These are phyloP conservation scores for Polypedilum vanderplanki DNA, from an alignment of 1,140 invertebrate species.

Conservation along the genomic window DNA sequence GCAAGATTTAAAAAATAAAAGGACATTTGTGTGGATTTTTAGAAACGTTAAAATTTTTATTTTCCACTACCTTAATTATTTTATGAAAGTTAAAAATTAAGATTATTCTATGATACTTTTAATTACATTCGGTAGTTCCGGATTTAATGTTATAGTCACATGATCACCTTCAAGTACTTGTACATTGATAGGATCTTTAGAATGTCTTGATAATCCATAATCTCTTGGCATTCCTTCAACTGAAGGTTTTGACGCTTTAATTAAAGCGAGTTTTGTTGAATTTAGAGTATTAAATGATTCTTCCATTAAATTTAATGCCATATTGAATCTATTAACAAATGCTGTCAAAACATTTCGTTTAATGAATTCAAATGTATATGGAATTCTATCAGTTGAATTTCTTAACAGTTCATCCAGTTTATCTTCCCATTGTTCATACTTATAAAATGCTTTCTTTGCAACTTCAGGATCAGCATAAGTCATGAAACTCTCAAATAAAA, in stretches of 20 bases:
- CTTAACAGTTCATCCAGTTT: conserved; percentile 38
- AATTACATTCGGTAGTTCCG: conserved; percentile 54
- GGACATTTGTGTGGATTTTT: no score
- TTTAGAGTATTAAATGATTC: conserved; percentile 41
- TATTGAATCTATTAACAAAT: conserved; percentile 51
- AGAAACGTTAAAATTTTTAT: no score
- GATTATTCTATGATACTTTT: conserved; percentile 42
- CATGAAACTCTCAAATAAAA: conserved; percentile 48
- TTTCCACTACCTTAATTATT: no score
- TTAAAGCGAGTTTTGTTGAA: conserved; percentile 50
- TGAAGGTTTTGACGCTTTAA: conserved; percentile 53
- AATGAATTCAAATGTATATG: conserved; percentile 48
- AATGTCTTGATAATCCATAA: conserved; percentile 54
- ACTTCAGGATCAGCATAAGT: conserved; percentile 39
- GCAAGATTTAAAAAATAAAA: no score
- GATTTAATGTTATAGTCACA: conserved; percentile 57
- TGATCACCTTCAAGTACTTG: conserved; percentile 64
- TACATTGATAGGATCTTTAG: conserved; percentile 46
- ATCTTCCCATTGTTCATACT: conserved; percentile 33
- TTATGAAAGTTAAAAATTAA: no score
- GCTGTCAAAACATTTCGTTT: conserved; percentile 42
- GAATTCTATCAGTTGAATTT: conserved; percentile 38
- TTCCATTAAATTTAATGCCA: conserved; percentile 49
- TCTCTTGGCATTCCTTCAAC: conserved; percentile 50
- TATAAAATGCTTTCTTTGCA: neutral